phyloP scores from a whole-genome alignment of 2,797 vertebrate genomes.

The Hippoglossus hippoglossus region DNA sequence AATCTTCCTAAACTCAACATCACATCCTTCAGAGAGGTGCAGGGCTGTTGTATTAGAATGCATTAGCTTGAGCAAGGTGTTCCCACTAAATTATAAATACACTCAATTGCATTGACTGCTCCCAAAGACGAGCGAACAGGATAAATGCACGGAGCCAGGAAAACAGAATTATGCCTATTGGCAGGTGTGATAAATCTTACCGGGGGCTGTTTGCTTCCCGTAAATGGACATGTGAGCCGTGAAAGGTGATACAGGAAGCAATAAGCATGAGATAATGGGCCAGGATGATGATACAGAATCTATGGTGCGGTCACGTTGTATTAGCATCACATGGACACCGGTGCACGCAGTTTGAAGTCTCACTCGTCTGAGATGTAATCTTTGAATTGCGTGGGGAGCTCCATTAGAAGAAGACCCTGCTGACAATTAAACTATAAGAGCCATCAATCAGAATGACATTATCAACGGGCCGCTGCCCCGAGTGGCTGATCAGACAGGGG shows the following conservation, averaged over 20 bases:
- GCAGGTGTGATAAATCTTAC: constrained; percentile 69
- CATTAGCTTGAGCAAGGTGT: constrained; percentile 7
- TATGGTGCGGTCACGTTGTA: constrained; percentile 33
- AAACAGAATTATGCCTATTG: constrained; percentile 53
- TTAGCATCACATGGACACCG: constrained; percentile 39
- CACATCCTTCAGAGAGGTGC: constrained; percentile 3
- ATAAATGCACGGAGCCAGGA: constrained; percentile 30
- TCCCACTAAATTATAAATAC: constrained; percentile 12
- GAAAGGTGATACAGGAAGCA: constrained; percentile 79
- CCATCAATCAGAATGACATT: constrained; percentile 77
- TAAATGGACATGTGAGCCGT: constrained; percentile 71
- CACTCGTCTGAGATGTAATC: constrained; percentile 55
- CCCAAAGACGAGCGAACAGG: constrained; percentile 12
- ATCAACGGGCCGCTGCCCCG: constrained; percentile 68
- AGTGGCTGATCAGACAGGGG: constrained; percentile 66
- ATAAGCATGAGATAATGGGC: constrained; percentile 74
- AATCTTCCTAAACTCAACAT: constrained; percentile 3
- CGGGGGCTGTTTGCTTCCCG: constrained; percentile 62
- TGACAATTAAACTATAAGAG: constrained; percentile 77
- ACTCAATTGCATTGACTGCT: background rate
- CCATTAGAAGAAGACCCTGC: constrained; percentile 64
- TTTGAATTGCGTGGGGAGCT: constrained; percentile 43
- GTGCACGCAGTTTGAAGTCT: constrained; percentile 44
- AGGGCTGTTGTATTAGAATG: constrained; percentile 8
- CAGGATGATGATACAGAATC: constrained; percentile 67